Evolutionary conservation across 2,888 invertebrate genomes (phyloP), one percentile per base, ranked within the genome.

Genomic region (Dendrolimus pini): DNA sequence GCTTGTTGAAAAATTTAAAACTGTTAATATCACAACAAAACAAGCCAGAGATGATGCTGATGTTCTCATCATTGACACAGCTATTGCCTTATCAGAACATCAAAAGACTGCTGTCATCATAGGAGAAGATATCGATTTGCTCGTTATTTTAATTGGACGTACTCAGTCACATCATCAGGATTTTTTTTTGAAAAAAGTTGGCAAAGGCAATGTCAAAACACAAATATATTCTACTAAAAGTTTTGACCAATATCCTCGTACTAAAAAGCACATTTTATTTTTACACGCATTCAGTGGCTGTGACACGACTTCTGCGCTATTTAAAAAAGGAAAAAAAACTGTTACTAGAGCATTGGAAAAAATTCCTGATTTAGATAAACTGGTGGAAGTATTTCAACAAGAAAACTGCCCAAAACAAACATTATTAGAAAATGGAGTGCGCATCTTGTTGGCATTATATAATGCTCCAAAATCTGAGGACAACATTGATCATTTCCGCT

Each of bases 31-130:
- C 66, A 68, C 69, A 62, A 74, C 73, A 67, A 72, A 75, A 70
- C 71, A 73, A 71, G 74, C 75, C 61, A 63, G 63, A 69, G 72
- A 77, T 75, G 75, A 78, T 72, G 75, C 74, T 59, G 78, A 77
- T 74, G 74, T 75, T 65, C 70, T 77, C 55, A 80, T 79, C 60
- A 64, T 79, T 55, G 71, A 80, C 58, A 77, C 76, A 65, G 74
- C 76, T 62, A 72, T 76, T 68, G 71, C 62, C 18, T 58, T 56
- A 64, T 67, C 66, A 64, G 65, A 64, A 65, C 57, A 60, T 60
- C 47, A 55, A 56, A 56, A 56, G 52, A 56, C 56, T 75, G 65
- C 61, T 10, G 65, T 68, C 60, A 73, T 78, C 60, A 69, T 77
- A 67, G 72, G 74, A 71, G 68, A 78, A 75, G 77, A 80, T 68